Percentiles rank a stretch among this genome's conserved stretches.
Evolutionary conservation across 2,888 invertebrate species (phyloP).

Genomic region (Caenorhabditis afra): DNA sequence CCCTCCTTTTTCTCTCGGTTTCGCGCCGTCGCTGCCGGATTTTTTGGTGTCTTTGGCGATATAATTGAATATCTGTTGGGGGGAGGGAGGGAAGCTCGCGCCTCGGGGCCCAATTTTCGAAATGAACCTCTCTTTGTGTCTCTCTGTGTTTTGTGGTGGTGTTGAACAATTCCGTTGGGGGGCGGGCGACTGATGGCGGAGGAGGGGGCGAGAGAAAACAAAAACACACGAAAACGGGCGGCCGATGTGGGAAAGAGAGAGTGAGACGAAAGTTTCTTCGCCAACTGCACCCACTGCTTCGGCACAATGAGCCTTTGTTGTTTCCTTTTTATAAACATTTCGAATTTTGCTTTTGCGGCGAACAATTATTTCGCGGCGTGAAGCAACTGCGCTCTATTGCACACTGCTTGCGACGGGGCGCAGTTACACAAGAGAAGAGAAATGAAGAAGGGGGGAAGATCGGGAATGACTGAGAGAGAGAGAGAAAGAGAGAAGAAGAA

Average conservation of each 20-base stretch:
- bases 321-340: conserved; percentile 23
- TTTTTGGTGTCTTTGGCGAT: background rate
- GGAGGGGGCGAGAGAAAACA: conserved; percentile 10
- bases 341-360: background rate
- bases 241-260: background rate
- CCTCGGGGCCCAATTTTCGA: conserved; percentile 14
- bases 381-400: background rate
- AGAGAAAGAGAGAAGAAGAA: too few species aligned
- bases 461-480: too few species aligned
- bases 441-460: background rate
- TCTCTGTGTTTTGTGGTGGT: background rate
- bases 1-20: conserved; percentile 3
- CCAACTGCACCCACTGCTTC: conserved; percentile 6
- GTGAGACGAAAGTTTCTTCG: conserved; percentile 3
- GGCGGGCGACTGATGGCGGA: conserved; percentile 3
- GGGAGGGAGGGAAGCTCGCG: background rate
- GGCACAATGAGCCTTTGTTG: conserved; percentile 18
- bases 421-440: background rate
- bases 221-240: conserved; percentile 10
- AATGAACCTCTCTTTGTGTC: conserved; percentile 10
- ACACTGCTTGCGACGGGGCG: too few species aligned
- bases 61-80: conserved; percentile 13
- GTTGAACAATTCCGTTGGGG: conserved; percentile 7
- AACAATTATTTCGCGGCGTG: background rate
- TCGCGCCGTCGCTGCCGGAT: background rate